Percentiles rank a stretch among this genome's conserved stretches.
phyloP scores from a whole-genome alignment of 2,888 invertebrate species.

The Pristionchus maxplancki region DNA sequence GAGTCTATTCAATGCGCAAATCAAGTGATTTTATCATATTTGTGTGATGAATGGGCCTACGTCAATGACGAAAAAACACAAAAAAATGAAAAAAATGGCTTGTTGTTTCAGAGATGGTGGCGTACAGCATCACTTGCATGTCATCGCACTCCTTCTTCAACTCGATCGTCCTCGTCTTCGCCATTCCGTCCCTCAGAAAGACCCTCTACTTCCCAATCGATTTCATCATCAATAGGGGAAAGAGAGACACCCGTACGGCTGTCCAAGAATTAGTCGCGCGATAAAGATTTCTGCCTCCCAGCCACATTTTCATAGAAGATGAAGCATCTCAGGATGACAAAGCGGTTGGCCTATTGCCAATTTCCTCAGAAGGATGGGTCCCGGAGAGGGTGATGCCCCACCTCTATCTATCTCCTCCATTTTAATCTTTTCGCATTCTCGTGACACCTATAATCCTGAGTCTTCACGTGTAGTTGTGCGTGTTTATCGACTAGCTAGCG shows the following conservation, averaged over 20 bases:
- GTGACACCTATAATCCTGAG: neutral
- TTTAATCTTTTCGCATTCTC: neutral
- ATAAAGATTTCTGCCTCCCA: neutral
- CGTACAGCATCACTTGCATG: neutral
- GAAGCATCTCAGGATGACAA: constrained; percentile 1
- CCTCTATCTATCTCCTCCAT: neutral
- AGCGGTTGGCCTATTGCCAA: neutral
- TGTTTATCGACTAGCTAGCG: too few species aligned
- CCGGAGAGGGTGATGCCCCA: neutral
- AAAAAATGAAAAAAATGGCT: too few species aligned
- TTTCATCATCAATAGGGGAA: neutral
- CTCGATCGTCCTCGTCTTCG: neutral
- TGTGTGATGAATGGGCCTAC: too few species aligned
- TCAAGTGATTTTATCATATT: too few species aligned
- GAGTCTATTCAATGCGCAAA: too few species aligned
- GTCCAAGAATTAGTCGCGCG: neutral
- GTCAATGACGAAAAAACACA: too few species aligned
- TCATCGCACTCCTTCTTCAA: constrained; percentile 36
- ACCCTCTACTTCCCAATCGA: neutral
- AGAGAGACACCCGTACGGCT: neutral
- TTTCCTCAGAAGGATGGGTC: neutral
- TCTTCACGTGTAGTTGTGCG: too few species aligned
- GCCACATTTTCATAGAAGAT: neutral
- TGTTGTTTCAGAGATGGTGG: neutral
- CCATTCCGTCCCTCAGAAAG: neutral